Percentiles rank a stretch among this genome's conserved stretches.
Evolutionary conservation across 64 coral and sea anemone genomes (phyloP).

Genomic region (Actinia equina): DNA sequence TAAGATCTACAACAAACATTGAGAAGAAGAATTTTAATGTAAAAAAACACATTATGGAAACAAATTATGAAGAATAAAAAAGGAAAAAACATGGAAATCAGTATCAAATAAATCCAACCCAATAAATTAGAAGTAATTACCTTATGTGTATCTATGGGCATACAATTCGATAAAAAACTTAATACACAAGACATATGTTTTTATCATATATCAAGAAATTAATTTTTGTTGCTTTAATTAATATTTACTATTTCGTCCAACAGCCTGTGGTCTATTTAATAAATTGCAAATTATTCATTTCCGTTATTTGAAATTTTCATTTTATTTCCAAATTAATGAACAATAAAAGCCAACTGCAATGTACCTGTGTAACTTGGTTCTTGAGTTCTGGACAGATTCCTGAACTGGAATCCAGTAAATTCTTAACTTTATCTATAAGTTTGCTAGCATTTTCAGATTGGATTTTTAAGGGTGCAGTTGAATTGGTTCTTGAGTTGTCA

Average conservation of each 20-base stretch:
- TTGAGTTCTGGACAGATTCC: not conserved
- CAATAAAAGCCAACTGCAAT: not conserved
- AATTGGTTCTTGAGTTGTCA: not conserved
- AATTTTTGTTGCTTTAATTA: too few relatives aligned
- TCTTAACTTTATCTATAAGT: not conserved
- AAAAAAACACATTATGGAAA: not conserved
- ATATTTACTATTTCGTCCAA: too few relatives aligned
- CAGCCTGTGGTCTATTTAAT: too few relatives aligned
- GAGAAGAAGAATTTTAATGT: not conserved
- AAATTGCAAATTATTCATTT: too few relatives aligned
- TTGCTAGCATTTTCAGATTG: not conserved
- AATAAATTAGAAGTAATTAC: too few relatives aligned
- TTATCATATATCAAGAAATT: too few relatives aligned
- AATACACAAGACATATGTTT: too few relatives aligned
- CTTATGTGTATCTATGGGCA: too few relatives aligned
- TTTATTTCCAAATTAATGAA: not conserved
- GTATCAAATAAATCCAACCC: too few relatives aligned
- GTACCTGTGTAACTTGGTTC: conserved; percentile 4
- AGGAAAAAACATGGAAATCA: not conserved
- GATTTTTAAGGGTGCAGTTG: not conserved
- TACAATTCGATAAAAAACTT: too few relatives aligned
- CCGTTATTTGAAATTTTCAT: too few relatives aligned
- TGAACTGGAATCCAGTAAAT: not conserved
- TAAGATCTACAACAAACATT: conserved; percentile 53
- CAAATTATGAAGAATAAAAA: not conserved